Percentiles rank a stretch among this genome's conserved stretches.
These are phyloP conservation scores for Enteromius paludinosus DNA, from an alignment of 2,797 vertebrate species.

Conservation along the genomic window DNA sequence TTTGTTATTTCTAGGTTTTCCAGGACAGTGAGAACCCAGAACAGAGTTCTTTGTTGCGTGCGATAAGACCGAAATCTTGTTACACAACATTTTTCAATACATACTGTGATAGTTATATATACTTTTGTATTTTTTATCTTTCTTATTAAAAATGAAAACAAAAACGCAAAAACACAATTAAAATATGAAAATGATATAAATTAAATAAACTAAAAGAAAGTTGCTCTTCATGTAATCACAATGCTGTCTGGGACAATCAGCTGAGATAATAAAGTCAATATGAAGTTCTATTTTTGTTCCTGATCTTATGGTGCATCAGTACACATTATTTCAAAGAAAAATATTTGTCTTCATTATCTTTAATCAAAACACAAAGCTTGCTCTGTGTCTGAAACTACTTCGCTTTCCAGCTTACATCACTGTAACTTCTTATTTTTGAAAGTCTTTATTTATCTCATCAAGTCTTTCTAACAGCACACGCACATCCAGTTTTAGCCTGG, in stretches of 20 bases:
- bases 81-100: neutral
- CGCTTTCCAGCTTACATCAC: neutral
- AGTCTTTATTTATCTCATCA: constrained; percentile 28
- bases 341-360: constrained; percentile 10
- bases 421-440: neutral
- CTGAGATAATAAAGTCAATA: constrained; percentile 3
- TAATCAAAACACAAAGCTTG: constrained; percentile 22
- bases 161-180: neutral
- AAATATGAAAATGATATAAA: neutral
- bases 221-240: constrained; percentile 1
- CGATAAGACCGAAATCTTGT: neutral
- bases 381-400: neutral
- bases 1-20: neutral
- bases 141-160: neutral
- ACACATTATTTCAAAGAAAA: neutral
- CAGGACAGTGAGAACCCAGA: neutral
- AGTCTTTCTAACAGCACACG: neutral
- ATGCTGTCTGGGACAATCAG: neutral
- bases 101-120: neutral
- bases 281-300: neutral
- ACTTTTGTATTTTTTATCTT: neutral
- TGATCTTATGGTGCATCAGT: neutral
- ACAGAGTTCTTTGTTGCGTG: neutral
- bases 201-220: no score
- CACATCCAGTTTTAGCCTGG: constrained; percentile 26